Evolutionary conservation across 37 sponge, comb jelly and placozoan genomes (phyloP).

Genomic region (Aplysina aerophoba): DNA sequence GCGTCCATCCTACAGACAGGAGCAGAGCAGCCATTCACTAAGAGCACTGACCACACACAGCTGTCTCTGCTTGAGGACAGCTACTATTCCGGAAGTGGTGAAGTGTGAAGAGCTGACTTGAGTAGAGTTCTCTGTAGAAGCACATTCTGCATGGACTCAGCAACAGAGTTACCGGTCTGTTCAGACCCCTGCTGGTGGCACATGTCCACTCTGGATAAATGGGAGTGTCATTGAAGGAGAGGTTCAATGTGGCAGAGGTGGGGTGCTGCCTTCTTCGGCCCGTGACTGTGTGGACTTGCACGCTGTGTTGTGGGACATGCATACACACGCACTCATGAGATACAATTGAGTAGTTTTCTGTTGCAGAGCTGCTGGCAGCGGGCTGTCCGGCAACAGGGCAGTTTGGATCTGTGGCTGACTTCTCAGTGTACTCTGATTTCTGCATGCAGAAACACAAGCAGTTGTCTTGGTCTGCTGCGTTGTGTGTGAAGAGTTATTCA

Average conservation of each 20-base stretch:
- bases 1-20: conserved; percentile 39
- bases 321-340: conserved; percentile 40
- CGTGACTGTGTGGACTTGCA: not conserved
- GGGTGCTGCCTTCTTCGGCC: not conserved
- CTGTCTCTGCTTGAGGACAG: too few species aligned
- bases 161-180: not conserved
- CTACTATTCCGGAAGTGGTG: not conserved
- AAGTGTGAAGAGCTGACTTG: conserved; percentile 20
- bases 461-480: too few species aligned
- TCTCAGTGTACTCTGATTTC: conserved; percentile 47
- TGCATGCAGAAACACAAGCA: not conserved
- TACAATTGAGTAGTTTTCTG: conserved; percentile 50
- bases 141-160: conserved; percentile 46
- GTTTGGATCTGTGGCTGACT: conserved; percentile 31
- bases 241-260: not conserved
- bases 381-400: conserved; percentile 53
- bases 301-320: not conserved
- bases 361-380: not conserved
- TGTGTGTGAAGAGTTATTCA: not conserved
- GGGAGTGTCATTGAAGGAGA: too few species aligned
- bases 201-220: conserved; percentile 8
- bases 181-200: conserved; percentile 4
- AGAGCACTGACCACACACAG: not conserved
- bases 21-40: not conserved
- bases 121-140: conserved; percentile 58